Evolutionary conservation across 2,888 invertebrate species (phyloP).

Genomic region (Agrochola circellaris): DNA sequence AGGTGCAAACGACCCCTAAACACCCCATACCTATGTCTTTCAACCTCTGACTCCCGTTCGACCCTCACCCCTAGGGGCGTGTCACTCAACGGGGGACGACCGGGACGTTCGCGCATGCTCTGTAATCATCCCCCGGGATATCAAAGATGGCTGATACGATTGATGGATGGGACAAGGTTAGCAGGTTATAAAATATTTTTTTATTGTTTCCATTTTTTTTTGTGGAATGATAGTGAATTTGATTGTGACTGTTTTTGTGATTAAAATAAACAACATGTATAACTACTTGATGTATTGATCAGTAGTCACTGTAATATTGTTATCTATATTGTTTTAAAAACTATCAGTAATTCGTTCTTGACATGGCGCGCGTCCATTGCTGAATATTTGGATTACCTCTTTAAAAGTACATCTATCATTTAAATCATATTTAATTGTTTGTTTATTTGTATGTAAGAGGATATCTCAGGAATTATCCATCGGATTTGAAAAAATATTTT

Average conservation of each 20-base stretch:
- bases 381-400: not conserved
- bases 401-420: not conserved
- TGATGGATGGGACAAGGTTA: conserved; percentile 70
- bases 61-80: conserved; percentile 76
- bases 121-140: conserved; percentile 76
- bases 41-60: conserved; percentile 72
- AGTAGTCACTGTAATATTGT: not conserved
- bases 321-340: not conserved
- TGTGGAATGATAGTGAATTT: conserved; percentile 3
- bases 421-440: too few species aligned
- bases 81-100: conserved; percentile 79
- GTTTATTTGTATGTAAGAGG: too few species aligned
- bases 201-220: conserved; percentile 11
- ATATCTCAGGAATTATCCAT: too few species aligned
- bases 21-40: conserved; percentile 43
- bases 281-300: not conserved
- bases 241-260: not conserved
- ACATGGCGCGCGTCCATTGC: not conserved
- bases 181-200: conserved; percentile 41
- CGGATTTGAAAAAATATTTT: too few species aligned
- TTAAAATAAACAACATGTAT: not conserved
- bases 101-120: conserved; percentile 81
- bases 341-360: not conserved
- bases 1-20: conserved; percentile 37
- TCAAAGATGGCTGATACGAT: conserved; percentile 84